phyloP scores from a whole-genome alignment of 2,888 invertebrate species.

The Phyllotreta striolata region DNA sequence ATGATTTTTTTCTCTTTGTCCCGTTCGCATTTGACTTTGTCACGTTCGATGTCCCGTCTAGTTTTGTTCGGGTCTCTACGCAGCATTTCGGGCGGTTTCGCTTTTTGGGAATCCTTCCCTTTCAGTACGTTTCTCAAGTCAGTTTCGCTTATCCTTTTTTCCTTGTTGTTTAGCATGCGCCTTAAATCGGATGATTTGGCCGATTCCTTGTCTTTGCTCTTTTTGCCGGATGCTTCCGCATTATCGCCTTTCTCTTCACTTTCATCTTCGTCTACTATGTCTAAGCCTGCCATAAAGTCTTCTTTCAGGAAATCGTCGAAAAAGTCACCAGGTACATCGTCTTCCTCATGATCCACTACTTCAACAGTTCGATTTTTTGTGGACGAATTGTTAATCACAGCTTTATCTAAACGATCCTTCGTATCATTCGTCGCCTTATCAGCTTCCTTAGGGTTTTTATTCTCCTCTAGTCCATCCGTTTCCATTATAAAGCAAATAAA shows the following conservation, averaged over 20 bases:
- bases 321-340: constrained; percentile 60
- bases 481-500: too few relatives aligned
- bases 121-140: constrained; percentile 21
- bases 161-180: constrained; percentile 1
- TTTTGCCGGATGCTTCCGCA: constrained; percentile 12
- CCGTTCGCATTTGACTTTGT: constrained; percentile 59
- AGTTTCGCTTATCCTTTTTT: constrained; percentile 12
- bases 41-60: constrained; percentile 58
- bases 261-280: constrained; percentile 60
- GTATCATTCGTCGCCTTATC: too few relatives aligned
- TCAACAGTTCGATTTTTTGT: too few relatives aligned
- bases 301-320: constrained; percentile 61
- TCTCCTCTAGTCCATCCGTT: too few relatives aligned
- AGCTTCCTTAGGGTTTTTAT: too few relatives aligned
- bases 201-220: not conserved
- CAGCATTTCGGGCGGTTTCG: too few relatives aligned
- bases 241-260: constrained; percentile 32
- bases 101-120: constrained; percentile 3
- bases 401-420: too few relatives aligned
- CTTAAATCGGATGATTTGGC: not conserved
- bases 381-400: too few relatives aligned
- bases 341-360: constrained; percentile 46
- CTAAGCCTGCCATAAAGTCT: constrained; percentile 60
- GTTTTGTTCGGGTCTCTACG: constrained; percentile 61
- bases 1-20: constrained; percentile 59